Conservation (phyloP, 2,113 vertebrate genomes). For the Oncorhynchus keta region DNA sequence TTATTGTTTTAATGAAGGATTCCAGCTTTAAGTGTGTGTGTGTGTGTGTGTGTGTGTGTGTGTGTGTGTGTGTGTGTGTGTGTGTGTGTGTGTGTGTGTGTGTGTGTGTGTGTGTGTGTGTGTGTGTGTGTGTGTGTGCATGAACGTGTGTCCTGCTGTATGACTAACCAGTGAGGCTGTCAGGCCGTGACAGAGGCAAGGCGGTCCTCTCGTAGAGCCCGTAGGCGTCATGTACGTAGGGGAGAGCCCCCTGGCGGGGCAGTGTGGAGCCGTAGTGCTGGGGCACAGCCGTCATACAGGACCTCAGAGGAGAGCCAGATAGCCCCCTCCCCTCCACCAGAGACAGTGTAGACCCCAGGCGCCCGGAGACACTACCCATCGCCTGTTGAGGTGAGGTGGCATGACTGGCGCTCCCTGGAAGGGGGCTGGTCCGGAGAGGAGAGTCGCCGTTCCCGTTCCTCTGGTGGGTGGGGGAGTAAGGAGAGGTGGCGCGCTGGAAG, state of each 20-base stretch:
- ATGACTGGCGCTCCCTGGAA: conserved; percentile 59
- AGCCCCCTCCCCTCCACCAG: conserved; percentile 55
- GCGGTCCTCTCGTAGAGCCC: conserved; percentile 93
- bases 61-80: too few relatives aligned
- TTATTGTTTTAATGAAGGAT: too few relatives aligned
- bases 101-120: too few relatives aligned
- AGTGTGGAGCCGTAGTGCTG: conserved; percentile 89
- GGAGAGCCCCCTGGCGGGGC: conserved; percentile 77
- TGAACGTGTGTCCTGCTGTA: neutral
- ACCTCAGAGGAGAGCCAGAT: conserved; percentile 78
- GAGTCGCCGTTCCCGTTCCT: conserved; percentile 4
- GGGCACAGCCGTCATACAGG: conserved; percentile 91
- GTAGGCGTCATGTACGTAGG: conserved; percentile 83
- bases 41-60: too few relatives aligned
- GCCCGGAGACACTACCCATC: conserved; percentile 66
- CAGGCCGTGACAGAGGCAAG: conserved; percentile 89
- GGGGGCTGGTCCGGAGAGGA: conserved; percentile 52
- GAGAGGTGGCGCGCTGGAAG: conserved; percentile 66
- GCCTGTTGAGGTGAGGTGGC: conserved; percentile 64
- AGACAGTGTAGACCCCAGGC: conserved; percentile 68
- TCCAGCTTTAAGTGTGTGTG: too few relatives aligned
- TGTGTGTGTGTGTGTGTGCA: too few relatives aligned
- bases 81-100: too few relatives aligned
- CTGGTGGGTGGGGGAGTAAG: conserved; percentile 64
- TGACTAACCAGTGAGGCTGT: conserved; percentile 91